phyloP scores from a whole-genome alignment of 1,140 invertebrate species.

The Grapholita molesta region DNA sequence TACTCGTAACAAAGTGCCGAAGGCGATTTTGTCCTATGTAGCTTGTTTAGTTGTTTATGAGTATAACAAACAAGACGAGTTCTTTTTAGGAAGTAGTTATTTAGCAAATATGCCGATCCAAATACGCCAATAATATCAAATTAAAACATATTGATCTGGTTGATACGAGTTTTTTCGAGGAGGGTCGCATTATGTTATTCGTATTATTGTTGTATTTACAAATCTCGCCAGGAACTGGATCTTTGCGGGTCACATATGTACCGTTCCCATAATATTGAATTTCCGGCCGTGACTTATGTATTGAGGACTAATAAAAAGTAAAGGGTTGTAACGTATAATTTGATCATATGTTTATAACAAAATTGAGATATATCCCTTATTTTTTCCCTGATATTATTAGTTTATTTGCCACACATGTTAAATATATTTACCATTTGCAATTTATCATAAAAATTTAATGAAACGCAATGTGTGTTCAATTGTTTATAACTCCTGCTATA shows the following conservation, averaged over 20 bases:
- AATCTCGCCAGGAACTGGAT: conserved; percentile 5
- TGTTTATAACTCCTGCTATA: too few species aligned
- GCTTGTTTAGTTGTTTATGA: not conserved
- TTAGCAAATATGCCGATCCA: not conserved
- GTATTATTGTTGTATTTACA: conserved; percentile 27
- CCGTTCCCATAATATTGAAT: not conserved
- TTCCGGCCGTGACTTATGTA: not conserved
- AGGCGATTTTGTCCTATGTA: not conserved
- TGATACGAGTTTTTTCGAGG: conserved; percentile 30
- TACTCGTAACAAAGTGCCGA: not conserved
- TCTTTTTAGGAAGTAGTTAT: not conserved
- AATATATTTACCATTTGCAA: too few species aligned
- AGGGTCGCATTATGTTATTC: conserved; percentile 29
- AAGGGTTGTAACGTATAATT: conserved; percentile 31
- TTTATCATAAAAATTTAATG: too few species aligned
- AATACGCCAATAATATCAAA: conserved; percentile 21
- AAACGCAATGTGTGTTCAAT: too few species aligned
- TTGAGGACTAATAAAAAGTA: conserved; percentile 32
- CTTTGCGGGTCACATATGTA: not conserved
- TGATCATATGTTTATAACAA: not conserved
- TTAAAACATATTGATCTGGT: conserved; percentile 41
- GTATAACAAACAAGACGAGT: not conserved
- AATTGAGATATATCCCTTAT: too few species aligned
- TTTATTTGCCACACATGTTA: too few species aligned
- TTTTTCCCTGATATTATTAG: too few species aligned